Base-by-base conservation (phyloP, 1,140 invertebrate genomes). In the Rhynchophorus ferrugineus region DNA sequence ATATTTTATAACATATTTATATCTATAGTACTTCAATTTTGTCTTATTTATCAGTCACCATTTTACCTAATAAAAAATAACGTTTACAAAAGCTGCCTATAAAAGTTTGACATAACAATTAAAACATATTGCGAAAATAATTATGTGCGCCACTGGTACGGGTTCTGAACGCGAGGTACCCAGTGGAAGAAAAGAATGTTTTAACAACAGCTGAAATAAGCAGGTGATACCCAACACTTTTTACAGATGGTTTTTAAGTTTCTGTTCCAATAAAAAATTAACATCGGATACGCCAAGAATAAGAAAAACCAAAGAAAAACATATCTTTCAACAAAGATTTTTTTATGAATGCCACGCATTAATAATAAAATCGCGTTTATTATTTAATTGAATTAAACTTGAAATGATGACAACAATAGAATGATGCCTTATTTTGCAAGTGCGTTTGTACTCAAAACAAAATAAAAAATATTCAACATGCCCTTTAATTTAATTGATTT, bases 131-230 rank as follows among this genome's bases (percentile, higher is more conserved):
- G n/a, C n/a, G n/a, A n/a, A n/a, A n/a, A n/a, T 14, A 9, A 14
- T 34, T 19, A 21, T 8, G 43, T 41, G 46, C 50, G 50, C 44
- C 50, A 21, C 3, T 53, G 50, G 49, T 39, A 14, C 24, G 8
- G 8, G 17, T 39, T 19, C 24, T 3, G 39, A 42, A 49, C 3
- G 47, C 38, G 39, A 43, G 24, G 20, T 34, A 41, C 37, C 35
- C 14, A 39, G 46, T n/a, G 50, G 37, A 53, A 44, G 37, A 19
- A 34, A 46, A 53, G 43, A 53, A 53, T 53, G 49, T 24, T 46
- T 53, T 46, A 42, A 53, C 34, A 53, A 53, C 50, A 53, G 50
- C 50, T 53, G 50, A 53, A 53, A 17, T 20, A 29, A 19, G 50
- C 50, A 53, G 50, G 50, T 53, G 50, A 53, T 45, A 42, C 14